Evolutionary conservation across 2,888 invertebrate species (phyloP).

Genomic region (Agrilus mali): DNA sequence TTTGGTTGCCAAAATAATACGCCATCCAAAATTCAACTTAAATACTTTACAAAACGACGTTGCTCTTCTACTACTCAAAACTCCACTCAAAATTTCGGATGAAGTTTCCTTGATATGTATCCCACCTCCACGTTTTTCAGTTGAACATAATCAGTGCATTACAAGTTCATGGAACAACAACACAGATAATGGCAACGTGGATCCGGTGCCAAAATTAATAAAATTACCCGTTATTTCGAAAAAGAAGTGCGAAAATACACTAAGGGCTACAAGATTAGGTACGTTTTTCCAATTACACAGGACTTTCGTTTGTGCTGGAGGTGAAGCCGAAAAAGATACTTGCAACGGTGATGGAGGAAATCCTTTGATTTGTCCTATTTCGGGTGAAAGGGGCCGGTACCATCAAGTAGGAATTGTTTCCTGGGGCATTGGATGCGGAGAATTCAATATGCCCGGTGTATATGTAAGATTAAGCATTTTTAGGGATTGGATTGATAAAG

Average conservation of each 20-base stretch:
- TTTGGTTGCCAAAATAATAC: conserved; percentile 37
- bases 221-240: conserved; percentile 50
- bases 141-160: conserved; percentile 41
- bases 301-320: conserved; percentile 67
- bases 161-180: conserved; percentile 62
- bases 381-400: conserved; percentile 32
- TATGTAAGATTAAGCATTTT: conserved; percentile 34
- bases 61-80: conserved; percentile 49
- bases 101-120: conserved; percentile 56
- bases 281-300: conserved; percentile 48
- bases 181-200: conserved; percentile 31
- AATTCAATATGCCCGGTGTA: conserved; percentile 34
- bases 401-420: conserved; percentile 42
- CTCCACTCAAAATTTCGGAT: conserved; percentile 43
- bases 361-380: conserved; percentile 58
- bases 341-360: conserved; percentile 67
- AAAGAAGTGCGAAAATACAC: conserved; percentile 27
- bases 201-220: conserved; percentile 44
- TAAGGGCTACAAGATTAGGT: conserved; percentile 56
- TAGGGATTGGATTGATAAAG: conserved; percentile 32
- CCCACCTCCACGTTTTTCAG: conserved; percentile 35
- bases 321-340: conserved; percentile 54
- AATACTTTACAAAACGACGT: conserved; percentile 57
- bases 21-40: conserved; percentile 46
- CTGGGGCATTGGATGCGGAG: conserved; percentile 39